These are phyloP conservation scores for Cryptomyrus ogoouensis DNA, from an alignment of 2,113 vertebrate genomes.

Conservation along the genomic window DNA sequence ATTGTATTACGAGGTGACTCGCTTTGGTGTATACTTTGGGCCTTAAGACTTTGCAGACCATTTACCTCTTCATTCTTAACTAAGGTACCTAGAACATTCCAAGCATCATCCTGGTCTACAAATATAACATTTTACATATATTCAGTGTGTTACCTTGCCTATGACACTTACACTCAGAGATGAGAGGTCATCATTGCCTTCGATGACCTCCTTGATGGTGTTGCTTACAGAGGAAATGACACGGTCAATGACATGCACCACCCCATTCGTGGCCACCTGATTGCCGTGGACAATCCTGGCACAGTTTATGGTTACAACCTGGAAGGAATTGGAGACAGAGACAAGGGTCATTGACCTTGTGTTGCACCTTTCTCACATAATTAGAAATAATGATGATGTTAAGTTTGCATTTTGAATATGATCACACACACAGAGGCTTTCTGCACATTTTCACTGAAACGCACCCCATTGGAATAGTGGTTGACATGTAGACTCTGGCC, in stretches of 20 bases:
- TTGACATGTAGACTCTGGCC: conserved; percentile 76
- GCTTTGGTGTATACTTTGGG: too few species aligned
- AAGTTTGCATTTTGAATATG: not conserved
- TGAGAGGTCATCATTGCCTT: conserved; percentile 68
- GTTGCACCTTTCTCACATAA: not conserved
- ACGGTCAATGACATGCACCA: conserved; percentile 87
- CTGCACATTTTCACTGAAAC: conserved; percentile 34
- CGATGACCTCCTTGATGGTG: conserved; percentile 78
- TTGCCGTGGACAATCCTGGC: conserved; percentile 87
- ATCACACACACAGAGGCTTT: not conserved
- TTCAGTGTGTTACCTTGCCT: not conserved
- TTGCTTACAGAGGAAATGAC: conserved; percentile 71
- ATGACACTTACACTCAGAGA: conserved; percentile 67
- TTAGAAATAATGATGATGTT: not conserved
- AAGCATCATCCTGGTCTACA: not conserved
- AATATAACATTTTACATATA: not conserved
- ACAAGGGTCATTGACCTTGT: not conserved
- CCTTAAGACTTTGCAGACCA: too few species aligned
- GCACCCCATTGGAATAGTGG: conserved; percentile 91
- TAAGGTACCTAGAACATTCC: not conserved
- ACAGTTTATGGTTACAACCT: conserved; percentile 97
- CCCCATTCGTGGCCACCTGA: conserved; percentile 92
- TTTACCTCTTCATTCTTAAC: not conserved
- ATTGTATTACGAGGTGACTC: not conserved
- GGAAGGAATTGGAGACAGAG: not conserved